These are phyloP conservation scores for Speoplatyrhinus poulsoni DNA, from an alignment of 2,113 vertebrate species.

Conservation along the genomic window DNA sequence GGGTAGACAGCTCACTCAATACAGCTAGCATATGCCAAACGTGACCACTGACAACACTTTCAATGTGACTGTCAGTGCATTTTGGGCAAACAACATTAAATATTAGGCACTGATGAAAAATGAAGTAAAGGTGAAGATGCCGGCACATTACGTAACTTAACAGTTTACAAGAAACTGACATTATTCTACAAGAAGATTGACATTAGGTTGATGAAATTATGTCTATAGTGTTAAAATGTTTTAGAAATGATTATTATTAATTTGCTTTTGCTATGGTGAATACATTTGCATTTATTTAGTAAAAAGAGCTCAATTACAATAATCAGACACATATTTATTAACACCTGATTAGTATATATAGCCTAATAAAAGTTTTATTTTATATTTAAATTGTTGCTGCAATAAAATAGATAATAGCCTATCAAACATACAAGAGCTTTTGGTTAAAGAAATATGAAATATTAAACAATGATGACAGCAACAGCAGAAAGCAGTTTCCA, in stretches of 20 bases:
- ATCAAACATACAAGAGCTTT: too few relatives aligned
- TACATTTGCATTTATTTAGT: neutral
- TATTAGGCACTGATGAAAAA: slow-evolving; percentile 46
- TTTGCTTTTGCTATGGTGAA: neutral
- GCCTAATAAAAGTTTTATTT: too few relatives aligned
- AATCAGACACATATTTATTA: neutral
- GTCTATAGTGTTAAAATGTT: too few relatives aligned
- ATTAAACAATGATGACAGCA: too few relatives aligned
- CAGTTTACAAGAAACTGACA: neutral
- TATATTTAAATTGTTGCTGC: too few relatives aligned
- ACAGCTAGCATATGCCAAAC: slow-evolving; percentile 45
- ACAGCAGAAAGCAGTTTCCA: too few relatives aligned
- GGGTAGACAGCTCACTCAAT: slow-evolving; percentile 50
- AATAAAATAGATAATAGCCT: too few relatives aligned
- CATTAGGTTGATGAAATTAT: neutral
- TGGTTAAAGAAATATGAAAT: too few relatives aligned
- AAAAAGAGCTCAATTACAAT: neutral
- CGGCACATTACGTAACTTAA: slow-evolving; percentile 9
- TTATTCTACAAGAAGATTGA: neutral
- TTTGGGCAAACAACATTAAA: slow-evolving; percentile 59
- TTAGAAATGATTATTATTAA: too few relatives aligned
- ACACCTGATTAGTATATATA: too few relatives aligned
- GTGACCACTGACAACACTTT: slow-evolving; percentile 49
- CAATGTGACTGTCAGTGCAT: slow-evolving; percentile 48
- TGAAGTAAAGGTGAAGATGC: slow-evolving; percentile 39